Evolutionary conservation across 37 sponge, comb jelly and placozoan genomes (phyloP).

Genomic region (Cliona cf. orientalis): DNA sequence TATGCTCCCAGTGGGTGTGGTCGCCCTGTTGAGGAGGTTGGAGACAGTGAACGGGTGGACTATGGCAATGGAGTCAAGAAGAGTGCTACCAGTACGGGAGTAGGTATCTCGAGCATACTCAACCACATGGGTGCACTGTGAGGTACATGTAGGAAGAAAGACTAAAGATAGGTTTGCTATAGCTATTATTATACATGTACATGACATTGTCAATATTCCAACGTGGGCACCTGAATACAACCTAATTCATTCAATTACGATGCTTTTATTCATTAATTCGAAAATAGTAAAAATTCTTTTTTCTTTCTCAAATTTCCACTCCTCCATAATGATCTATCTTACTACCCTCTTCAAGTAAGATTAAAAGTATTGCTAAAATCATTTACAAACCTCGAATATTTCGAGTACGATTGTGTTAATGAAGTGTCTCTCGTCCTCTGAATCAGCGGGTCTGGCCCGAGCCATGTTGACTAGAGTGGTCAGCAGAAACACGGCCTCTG

Average conservation of each 20-base stretch:
- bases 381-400: slow-evolving; percentile 83
- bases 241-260: too few species aligned
- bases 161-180: background rate
- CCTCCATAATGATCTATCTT: too few species aligned
- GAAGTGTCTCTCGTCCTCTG: slow-evolving; percentile 65
- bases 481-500: slow-evolving; percentile 87
- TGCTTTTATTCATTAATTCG: too few species aligned
- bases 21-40: slow-evolving; percentile 45
- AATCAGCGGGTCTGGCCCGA: slow-evolving; percentile 46
- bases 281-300: too few species aligned
- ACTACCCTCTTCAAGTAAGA: too few species aligned
- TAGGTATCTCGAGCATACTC: slow-evolving; percentile 85
- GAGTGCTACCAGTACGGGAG: slow-evolving; percentile 59
- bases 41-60: slow-evolving; percentile 78
- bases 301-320: too few species aligned
- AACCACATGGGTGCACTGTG: slow-evolving; percentile 66
- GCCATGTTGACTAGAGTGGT: slow-evolving; percentile 97
- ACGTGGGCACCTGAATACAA: too few species aligned
- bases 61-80: slow-evolving; percentile 77
- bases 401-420: slow-evolving; percentile 75
- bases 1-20: slow-evolving; percentile 27
- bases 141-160: too few species aligned
- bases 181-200: background rate
- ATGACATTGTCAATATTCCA: background rate
- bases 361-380: background rate